Evolutionary conservation across 2,888 invertebrate species (phyloP), one percentile per base, ranked within the genome.

Genomic region (Limnephilus rhombicus): DNA sequence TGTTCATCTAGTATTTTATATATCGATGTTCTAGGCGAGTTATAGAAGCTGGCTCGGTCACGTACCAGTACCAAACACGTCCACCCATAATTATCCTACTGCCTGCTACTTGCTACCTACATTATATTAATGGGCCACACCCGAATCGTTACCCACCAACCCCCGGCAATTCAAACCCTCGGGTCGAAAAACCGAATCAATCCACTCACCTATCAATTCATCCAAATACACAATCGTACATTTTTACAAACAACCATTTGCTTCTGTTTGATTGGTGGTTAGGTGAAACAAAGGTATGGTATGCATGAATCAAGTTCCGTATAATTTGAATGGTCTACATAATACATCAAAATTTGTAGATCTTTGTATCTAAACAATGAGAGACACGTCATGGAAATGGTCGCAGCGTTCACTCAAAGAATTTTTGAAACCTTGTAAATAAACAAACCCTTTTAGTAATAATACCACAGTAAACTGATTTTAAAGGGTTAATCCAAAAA

Each of bases 281-380:
- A 29, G 88, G 24, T 89, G 88, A 89, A 89, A 89, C 88, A 89
- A 89, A 45, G 86, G 86, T 86, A 49, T 89, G 68, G 88, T 80
- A 68, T 80, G 34, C 88, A 89, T 89, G 88, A 89, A 89, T 89
- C 88, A 89, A 89, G 88, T 89, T 89, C 18, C 37, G 41, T 89
- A 80, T 80, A 80, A 86, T 86, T 86, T 80, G 24, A 89, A 89
- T 89, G 80, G 45, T 89, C 80, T 29, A 80, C n/a, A 80, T 24
- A 89, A 89, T 80, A 80, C 80, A 29, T 45, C 45, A 37, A 86
- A 86, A 86, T 86, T 85, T 86, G 86, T 86, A 45, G 86, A 15
- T 86, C 45, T 86, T 45, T 29, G 83, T 24, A 83, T 37, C 34
- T 9, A 37, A 34, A 24, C 31, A 83, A 34, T 83, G 83, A 37